These are phyloP conservation scores for Rhinoptilus africanus DNA, from an alignment of 2,113 vertebrate species.

Conservation along the genomic window DNA sequence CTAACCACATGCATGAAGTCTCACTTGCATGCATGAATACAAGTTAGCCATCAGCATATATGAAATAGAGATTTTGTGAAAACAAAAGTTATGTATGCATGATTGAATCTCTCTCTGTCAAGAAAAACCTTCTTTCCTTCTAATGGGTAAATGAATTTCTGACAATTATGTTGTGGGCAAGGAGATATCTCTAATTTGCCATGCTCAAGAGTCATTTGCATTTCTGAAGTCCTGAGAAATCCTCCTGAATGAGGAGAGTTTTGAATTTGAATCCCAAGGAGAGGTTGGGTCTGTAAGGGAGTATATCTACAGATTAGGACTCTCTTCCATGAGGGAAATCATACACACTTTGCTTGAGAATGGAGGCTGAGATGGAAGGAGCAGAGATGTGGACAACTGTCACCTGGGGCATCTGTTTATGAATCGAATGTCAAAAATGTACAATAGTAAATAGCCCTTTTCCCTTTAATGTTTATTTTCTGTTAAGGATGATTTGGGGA, in stretches of 20 bases:
- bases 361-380: background rate
- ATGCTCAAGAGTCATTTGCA: background rate
- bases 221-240: background rate
- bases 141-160: background rate
- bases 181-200: background rate
- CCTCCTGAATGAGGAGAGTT: background rate
- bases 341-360: background rate
- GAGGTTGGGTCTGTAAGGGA: rapidly evolving
- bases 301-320: background rate
- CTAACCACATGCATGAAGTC: background rate
- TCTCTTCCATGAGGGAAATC: background rate
- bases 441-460: background rate
- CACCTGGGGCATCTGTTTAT: background rate
- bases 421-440: background rate
- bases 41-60: background rate
- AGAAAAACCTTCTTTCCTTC: background rate
- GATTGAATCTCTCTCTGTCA: background rate
- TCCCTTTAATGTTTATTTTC: background rate
- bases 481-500: background rate
- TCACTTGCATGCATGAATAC: background rate
- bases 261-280: background rate
- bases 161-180: background rate
- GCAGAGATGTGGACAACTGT: background rate
- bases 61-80: background rate
- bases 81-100: rapidly evolving